Conservation (phyloP, 2,797 vertebrate genomes). For the Gymnoscopelus microlampas region DNA sequence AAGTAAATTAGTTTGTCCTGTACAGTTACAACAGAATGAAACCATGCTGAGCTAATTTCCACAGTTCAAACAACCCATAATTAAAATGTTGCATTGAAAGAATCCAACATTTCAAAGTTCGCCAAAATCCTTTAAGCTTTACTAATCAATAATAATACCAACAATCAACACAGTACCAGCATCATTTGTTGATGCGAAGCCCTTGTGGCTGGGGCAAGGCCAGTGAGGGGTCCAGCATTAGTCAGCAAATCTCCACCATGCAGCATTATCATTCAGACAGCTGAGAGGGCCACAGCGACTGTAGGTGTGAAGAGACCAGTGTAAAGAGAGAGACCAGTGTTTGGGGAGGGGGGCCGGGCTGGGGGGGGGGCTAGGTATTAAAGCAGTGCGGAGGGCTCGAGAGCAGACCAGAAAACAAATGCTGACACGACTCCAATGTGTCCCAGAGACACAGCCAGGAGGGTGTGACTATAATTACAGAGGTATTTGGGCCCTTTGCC, state of each 20-base stretch:
- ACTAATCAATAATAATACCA: too few species aligned
- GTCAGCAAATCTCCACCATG: conserved; percentile 67
- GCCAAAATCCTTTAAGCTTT: too few species aligned
- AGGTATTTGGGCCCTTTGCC: conserved; percentile 66
- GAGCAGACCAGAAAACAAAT: conserved; percentile 67
- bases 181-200: conserved; percentile 28
- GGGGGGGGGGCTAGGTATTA: conserved; percentile 41
- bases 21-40: background rate
- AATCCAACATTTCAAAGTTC: conserved; percentile 6
- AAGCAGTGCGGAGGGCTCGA: conserved; percentile 47
- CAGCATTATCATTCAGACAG: conserved; percentile 61
- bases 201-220: conserved; percentile 36
- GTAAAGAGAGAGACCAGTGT: conserved; percentile 16
- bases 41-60: background rate
- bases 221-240: conserved; percentile 64
- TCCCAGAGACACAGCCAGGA: conserved; percentile 58
- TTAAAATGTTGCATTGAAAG: background rate
- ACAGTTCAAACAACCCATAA: background rate
- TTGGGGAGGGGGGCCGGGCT: too few species aligned
- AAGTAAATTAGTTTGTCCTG: too few species aligned
- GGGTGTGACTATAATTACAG: conserved; percentile 75
- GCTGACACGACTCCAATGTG: conserved; percentile 68
- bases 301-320: conserved; percentile 50
- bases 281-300: conserved; percentile 57
- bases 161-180: conserved; percentile 27